phyloP scores from a whole-genome alignment of 2,113 vertebrate species.

The Orycteropus afer region DNA sequence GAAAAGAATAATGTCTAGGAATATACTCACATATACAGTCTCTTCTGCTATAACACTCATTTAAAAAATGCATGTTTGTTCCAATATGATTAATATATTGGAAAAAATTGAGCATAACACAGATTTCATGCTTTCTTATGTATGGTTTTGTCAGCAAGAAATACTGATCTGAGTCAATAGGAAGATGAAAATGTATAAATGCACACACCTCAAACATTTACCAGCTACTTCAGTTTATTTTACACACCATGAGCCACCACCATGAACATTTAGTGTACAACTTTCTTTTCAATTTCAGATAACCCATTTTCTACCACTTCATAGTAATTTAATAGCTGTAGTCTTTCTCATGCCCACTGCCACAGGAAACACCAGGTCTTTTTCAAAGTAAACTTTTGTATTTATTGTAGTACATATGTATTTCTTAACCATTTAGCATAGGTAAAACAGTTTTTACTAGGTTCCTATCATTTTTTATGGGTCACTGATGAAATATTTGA shows the following conservation, averaged over 20 bases:
- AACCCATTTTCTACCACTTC: not conserved
- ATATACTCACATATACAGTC: not conserved
- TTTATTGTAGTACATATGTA: not conserved
- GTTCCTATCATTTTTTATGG: not conserved
- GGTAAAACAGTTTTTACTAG: not conserved
- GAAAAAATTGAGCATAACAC: not conserved
- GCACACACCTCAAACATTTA: not conserved
- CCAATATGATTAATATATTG: not conserved
- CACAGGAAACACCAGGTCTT: not conserved
- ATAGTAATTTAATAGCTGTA: not conserved
- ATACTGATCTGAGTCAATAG: not conserved
- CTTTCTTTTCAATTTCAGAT: not conserved
- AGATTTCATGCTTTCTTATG: not conserved
- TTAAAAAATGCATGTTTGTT: conserved; percentile 28
- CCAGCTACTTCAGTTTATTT: not conserved
- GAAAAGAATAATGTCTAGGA: not conserved
- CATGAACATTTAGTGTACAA: not conserved
- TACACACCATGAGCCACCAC: not conserved
- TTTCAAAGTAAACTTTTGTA: conserved; percentile 1
- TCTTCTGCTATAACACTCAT: not conserved
- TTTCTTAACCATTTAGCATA: not conserved
- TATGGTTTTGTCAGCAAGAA: not conserved
- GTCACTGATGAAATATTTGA: not conserved
- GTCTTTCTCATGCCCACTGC: not conserved
- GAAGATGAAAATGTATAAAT: not conserved